These are phyloP conservation scores for Notamacropus eugenii DNA, from an alignment of 2,797 vertebrate genomes.

Conservation along the genomic window DNA sequence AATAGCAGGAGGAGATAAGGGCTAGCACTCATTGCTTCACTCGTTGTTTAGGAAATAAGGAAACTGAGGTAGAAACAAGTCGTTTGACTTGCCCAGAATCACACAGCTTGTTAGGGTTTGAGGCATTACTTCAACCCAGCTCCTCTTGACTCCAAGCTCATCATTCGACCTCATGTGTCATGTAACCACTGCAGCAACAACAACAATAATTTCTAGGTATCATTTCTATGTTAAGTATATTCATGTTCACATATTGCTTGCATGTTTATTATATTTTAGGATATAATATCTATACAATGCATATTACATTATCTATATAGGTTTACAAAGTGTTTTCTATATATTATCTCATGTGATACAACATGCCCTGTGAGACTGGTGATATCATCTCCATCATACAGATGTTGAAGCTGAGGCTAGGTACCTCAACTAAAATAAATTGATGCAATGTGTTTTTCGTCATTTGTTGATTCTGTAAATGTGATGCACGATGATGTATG, in stretches of 20 bases:
- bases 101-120: background rate
- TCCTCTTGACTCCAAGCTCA: background rate
- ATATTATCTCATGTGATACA: background rate
- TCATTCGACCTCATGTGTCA: background rate
- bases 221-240: background rate
- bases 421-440: background rate
- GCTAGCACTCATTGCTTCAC: background rate
- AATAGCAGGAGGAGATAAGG: background rate
- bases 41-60: background rate
- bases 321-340: background rate
- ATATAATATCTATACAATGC: too few species aligned
- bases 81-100: background rate
- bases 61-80: background rate
- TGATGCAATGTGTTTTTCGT: background rate
- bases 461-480: background rate
- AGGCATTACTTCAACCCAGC: background rate
- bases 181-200: background rate
- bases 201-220: background rate
- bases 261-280: too few species aligned
- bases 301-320: too few species aligned
- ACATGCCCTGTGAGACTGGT: background rate
- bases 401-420: background rate
- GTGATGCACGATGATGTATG: background rate
- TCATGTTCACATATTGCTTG: background rate
- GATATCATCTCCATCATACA: background rate